Evolutionary conservation across 2,888 invertebrate species (phyloP), one percentile per base, ranked within the genome.

Genomic region (Ophraella communa): DNA sequence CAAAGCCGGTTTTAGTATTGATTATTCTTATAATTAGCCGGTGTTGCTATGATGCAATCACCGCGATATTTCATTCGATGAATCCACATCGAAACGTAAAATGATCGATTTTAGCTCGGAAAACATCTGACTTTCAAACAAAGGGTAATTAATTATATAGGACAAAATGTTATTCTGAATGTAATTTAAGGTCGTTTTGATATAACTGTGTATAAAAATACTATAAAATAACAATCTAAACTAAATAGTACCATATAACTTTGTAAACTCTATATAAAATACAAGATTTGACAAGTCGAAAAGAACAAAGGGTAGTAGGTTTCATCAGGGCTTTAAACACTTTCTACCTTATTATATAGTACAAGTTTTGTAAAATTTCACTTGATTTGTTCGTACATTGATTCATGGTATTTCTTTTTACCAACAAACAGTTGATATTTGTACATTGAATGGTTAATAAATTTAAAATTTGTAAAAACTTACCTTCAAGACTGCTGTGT

Each of bases 401-500:
- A 52, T 18, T 20, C 20, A 39, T 4, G 23, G 14, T 39, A 54
- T 21, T 35, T 35, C 18, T 14, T 35, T 18, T 23, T 51, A 10
- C n/a, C n/a, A n/a, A n/a, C n/a, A 5, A 27, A 1, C 2, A 18
- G 33, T 2, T 5, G 17, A 17, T 17, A 11, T 17, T 52, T 52
- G 30, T 30, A 52, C 33, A 52, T 30, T 8, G 8, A 51, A 11
- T 30, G 17, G 14, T n/a, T 11, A 11, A 45, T 33, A 10, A 54
- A 61, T 24, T 23, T 54, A 57, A 65, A 49, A 58, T 61, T 59
- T 39, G 44, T 20, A 54, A 59, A 59, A 39, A 66, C 70, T 55
- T 68, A 76, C 75, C 75, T 73, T 73, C 67, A 54, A 67, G 66
- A 54, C 68, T 73, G 68, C 68, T 74, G 85, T 91, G 91, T 85